Evolutionary conservation across 2,113 vertebrate genomes (phyloP), one percentile per base, ranked within the genome.

Genomic region (Perca fluviatilis): DNA sequence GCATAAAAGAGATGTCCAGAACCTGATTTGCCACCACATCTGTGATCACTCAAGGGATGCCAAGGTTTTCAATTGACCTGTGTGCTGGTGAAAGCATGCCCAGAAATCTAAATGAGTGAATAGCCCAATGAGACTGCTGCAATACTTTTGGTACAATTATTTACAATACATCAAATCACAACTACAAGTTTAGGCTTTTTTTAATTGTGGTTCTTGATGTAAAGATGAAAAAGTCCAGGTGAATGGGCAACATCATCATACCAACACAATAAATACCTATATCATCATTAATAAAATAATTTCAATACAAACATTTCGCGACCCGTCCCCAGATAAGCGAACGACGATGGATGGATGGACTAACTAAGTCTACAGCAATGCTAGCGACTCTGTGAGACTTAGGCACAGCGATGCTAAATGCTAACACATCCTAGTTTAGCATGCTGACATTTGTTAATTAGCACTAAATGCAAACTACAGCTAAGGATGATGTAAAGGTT

Each of bases 1-100:
- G 54, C 71, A 79, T 86, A 49, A 79, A 84, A 82, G 56, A 68
- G 49, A 84, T 66, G 72, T 40, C 30, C 33, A 30, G 57, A 57
- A 43, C 46, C 18, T 50, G 60, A 79, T 57, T 75, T 85, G 71
- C 53, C 64, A 75, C 13, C 25, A 60, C 27, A 79, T 61, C 70
- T 72, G 60, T 47, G 62, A 51, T 30, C 70, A 49, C 71, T 74
- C 54, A 14, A 23, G 10, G 3, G 74, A 47, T 46, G 46, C 56
- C 6, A 53, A 80, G 33, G 30, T 61, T 33, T 78, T 58, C 3
- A 50, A 43, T 47, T 46, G 7, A 77, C 47, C 66, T 21, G 14
- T 68, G 40, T 21, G 74, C 78, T 56, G 50, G n/a, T 64, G 33
- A 71, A 63, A 61, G 18, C 21, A 40, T 27, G 4, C 27, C 4